Evolutionary conservation across 2,113 vertebrate species (phyloP).

Genomic region (Poeciliopsis retropinna): DNA sequence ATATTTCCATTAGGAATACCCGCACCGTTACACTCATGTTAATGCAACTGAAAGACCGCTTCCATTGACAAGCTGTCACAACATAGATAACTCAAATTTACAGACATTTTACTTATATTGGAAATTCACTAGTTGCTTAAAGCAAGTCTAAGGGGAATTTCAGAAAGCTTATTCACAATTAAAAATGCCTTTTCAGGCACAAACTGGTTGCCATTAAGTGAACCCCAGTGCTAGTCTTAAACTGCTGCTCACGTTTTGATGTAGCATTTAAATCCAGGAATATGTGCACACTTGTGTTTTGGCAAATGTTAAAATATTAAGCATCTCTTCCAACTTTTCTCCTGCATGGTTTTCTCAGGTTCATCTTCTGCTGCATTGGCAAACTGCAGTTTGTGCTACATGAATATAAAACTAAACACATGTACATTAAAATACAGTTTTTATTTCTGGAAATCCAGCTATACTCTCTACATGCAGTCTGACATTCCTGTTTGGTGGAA

Average conservation of each 20-base stretch:
- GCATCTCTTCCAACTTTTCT: no score
- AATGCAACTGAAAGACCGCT: no score
- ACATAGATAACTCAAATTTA: neutral
- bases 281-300: neutral
- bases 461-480: neutral
- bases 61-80: no score
- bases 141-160: constrained; percentile 1
- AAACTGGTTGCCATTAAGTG: neutral
- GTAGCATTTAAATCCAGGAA: neutral
- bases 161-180: neutral
- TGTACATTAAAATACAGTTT: neutral
- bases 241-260: neutral
- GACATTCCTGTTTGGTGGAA: neutral
- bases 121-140: neutral
- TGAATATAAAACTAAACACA: neutral
- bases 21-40: no score
- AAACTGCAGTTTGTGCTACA: neutral
- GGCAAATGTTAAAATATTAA: no score
- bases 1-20: no score
- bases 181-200: neutral
- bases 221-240: no score
- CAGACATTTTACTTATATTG: neutral
- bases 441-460: neutral
- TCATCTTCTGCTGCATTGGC: no score
- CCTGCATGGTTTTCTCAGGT: no score